Base-by-base conservation (phyloP, 2,797 vertebrate genomes). In the Novumbra hubbsi region DNA sequence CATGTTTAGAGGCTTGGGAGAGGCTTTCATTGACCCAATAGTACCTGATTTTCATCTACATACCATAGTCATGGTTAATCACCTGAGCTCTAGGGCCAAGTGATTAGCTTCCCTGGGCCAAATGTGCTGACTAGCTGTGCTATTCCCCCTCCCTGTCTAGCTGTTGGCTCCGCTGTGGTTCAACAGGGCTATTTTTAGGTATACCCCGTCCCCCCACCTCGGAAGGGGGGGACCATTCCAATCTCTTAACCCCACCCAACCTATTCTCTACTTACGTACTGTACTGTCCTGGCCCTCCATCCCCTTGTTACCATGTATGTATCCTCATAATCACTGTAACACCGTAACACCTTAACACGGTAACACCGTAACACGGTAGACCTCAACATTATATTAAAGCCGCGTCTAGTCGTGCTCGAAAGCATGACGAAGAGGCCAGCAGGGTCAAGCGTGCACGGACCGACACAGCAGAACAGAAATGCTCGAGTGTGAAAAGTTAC, bases 171-270 rank as follows among this genome's bases (percentile, higher is more conserved):
- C 74, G 67, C 77, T 84, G 80, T 21, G 52, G 52, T 87, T 90
- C 84, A 88, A 85, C 87, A 83, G 64, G 63, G 85, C 86, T 92
- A 89, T 91, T 89, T 90, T 88, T 89, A 89, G 81, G 72, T 85
- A 80, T 80, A 87, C 80, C 84, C 52, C 52, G 81, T 78, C 85
- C 83, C 86, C 83, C 79, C 21, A 68, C 81, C 80, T 78, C 73
- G 70, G 75, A n/a, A n/a, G 78, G 75, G 79, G 85, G 48, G 48
- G 68, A 48, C 17, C 50, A 34, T 17, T 12, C 78, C 72, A 80
- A 68, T 67, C 62, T 55, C 73, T 30, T 19, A 17, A 41, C 65
- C 17, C 38, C 66, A 11, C 14, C 66, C 52, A 34, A 74, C 74
- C 80, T 77, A 85, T 86, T 85, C 79, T 77, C 73, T 72, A 72